Base-by-base conservation (phyloP, 2,888 invertebrate genomes). In the Leptinotarsa tumamoca region DNA sequence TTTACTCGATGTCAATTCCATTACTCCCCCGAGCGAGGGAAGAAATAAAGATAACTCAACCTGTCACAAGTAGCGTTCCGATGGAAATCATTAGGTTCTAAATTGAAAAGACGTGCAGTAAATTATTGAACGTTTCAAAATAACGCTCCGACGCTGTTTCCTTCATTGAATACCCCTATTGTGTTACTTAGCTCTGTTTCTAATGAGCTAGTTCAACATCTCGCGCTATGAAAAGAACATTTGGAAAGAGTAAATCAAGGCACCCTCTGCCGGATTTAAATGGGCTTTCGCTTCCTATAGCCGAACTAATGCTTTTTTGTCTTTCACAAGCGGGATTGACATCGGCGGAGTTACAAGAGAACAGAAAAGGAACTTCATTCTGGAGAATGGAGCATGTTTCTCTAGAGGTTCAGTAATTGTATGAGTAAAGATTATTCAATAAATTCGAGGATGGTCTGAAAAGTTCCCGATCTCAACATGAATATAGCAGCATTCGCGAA, bases 281-380 rank as follows among this genome's bases (percentile, higher is more conserved):
- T 78, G 75, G 73, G 68, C 72, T 72, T 74, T 72, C 68, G 78
- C 74, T 71, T 75, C 74, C 71, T 61, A 71, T 68, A 63, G 68
- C 63, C 68, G 68, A 75, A 75, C 77, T 77, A 80, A 80, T 78
- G 78, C 77, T 68, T 77, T 78, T 75, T 69, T 74, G 76, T 73
- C 77, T 76, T 70, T 56, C 74, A 68, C 71, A 43, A 72, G 68
- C 63, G 63, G 52, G 68, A 71, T 61, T 71, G 71, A 66, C 63
- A 63, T 27, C 17, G 63, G 18, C n/a, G 43, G 63, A 63, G 43
- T 43, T 43, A 56, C n/a, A 3, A 1, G 23, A 58, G 15, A 21
- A n/a, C 17, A 17, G 15, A 27, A 0, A 58, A 58, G 23, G 13
- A 10, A 23, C 14, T 23, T 14, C 51, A 51, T 51, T 51, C 4